phyloP scores from a whole-genome alignment of 2,888 invertebrate species.

The Thymelicus sylvestris region DNA sequence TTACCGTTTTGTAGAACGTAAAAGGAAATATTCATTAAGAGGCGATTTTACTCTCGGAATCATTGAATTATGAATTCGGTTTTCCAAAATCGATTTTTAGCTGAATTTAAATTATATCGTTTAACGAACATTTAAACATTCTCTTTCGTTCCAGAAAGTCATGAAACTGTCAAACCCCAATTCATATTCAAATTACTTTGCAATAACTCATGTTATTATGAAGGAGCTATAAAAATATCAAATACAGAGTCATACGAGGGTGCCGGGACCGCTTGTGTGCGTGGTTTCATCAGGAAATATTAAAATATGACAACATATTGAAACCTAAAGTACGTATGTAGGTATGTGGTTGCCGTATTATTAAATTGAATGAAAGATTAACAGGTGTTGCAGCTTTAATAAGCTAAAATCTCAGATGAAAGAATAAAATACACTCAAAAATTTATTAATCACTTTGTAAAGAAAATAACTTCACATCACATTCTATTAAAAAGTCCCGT shows the following conservation, averaged over 20 bases:
- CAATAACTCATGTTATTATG: constrained; percentile 78
- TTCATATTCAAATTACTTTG: constrained; percentile 76
- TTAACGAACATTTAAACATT: constrained; percentile 39
- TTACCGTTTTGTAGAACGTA: no score
- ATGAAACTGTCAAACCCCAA: constrained; percentile 71
- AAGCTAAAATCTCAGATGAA: no score
- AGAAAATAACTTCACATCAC: no score
- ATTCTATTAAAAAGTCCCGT: no score
- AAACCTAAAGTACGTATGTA: constrained; percentile 48
- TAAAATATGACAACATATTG: constrained; percentile 65
- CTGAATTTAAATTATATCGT: not conserved
- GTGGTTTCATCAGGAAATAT: constrained; percentile 63
- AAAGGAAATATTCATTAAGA: no score
- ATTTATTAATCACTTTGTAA: no score
- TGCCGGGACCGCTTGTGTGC: constrained; percentile 49
- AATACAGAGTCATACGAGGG: constrained; percentile 63
- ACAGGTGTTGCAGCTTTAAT: no score
- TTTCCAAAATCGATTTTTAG: not conserved
- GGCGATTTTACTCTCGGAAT: no score
- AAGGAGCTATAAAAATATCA: constrained; percentile 79
- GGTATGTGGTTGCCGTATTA: not conserved
- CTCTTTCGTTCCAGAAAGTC: constrained; percentile 56
- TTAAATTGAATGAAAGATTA: not conserved
- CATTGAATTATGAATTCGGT: not conserved
- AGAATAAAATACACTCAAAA: no score